Percentiles rank a stretch among this genome's conserved stretches.
phyloP scores from a whole-genome alignment of 2,888 invertebrate genomes.

The Mesochorus sp. region DNA sequence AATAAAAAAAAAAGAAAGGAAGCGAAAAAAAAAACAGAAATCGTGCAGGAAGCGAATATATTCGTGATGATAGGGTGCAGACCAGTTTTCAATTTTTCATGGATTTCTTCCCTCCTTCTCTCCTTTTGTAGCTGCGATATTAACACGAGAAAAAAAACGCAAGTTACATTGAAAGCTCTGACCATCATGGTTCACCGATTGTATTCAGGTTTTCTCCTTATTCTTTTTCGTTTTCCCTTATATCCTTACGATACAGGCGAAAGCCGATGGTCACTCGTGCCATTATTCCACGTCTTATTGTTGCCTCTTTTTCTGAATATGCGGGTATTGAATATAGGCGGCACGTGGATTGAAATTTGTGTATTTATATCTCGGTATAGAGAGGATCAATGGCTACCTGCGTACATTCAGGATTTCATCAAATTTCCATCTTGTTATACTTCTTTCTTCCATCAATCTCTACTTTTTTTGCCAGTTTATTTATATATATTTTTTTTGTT shows the following conservation, averaged over 20 bases:
- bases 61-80: not conserved
- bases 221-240: not conserved
- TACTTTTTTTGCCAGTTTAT: too few species aligned
- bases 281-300: not conserved
- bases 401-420: constrained; percentile 3
- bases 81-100: constrained; percentile 6
- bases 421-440: not conserved
- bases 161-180: not conserved
- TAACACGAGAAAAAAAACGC: not conserved
- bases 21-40: constrained; percentile 1
- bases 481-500: too few species aligned
- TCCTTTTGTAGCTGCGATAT: not conserved
- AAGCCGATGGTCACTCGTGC: constrained; percentile 44
- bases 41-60: not conserved
- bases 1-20: constrained; percentile 52
- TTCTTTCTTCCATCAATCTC: not conserved
- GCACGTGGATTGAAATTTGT: constrained; percentile 27
- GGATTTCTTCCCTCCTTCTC: not conserved
- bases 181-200: constrained; percentile 1
- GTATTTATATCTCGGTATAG: constrained; percentile 35
- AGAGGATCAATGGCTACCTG: too few species aligned
- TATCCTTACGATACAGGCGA: too few species aligned
- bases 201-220: constrained; percentile 19
- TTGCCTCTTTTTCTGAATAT: constrained; percentile 5
- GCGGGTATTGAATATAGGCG: not conserved